Evolutionary conservation across 2,113 vertebrate species (phyloP).

Genomic region (Emberiza fucata): DNA sequence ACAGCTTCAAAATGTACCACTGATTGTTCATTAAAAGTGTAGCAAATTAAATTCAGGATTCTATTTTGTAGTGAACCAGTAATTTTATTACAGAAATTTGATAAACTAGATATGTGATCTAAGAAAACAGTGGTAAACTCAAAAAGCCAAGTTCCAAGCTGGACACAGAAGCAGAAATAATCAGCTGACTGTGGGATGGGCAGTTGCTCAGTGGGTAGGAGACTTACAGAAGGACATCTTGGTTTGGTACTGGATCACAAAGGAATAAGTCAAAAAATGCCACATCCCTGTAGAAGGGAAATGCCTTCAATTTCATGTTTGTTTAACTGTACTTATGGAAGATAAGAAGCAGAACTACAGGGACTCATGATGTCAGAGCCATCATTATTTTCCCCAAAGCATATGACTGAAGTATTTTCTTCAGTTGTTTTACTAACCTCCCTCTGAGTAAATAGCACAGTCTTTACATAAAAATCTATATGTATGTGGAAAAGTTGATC

Average conservation of each 20-base stretch:
- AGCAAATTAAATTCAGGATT: neutral
- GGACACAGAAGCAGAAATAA: neutral
- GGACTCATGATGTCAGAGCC: neutral
- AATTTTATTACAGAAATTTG: neutral
- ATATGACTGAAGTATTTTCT: neutral
- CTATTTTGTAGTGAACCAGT: neutral
- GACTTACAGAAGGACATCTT: neutral
- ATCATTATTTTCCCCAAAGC: neutral
- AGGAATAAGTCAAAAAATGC: neutral
- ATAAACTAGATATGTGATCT: neutral
- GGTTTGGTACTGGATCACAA: neutral
- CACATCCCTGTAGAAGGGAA: neutral
- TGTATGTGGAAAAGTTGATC: neutral
- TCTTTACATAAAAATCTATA: neutral
- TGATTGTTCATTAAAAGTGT: neutral
- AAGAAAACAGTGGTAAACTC: neutral
- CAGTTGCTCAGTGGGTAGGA: neutral
- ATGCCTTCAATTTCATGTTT: neutral
- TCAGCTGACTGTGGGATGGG: rapidly evolving
- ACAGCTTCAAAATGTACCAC: neutral
- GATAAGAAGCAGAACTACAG: neutral
- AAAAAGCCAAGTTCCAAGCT: neutral
- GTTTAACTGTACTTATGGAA: neutral
- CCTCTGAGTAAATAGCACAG: neutral
- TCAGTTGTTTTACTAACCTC: neutral